Evolutionary conservation across 1,140 invertebrate species (phyloP).

Genomic region (Steinernema feltiae): DNA sequence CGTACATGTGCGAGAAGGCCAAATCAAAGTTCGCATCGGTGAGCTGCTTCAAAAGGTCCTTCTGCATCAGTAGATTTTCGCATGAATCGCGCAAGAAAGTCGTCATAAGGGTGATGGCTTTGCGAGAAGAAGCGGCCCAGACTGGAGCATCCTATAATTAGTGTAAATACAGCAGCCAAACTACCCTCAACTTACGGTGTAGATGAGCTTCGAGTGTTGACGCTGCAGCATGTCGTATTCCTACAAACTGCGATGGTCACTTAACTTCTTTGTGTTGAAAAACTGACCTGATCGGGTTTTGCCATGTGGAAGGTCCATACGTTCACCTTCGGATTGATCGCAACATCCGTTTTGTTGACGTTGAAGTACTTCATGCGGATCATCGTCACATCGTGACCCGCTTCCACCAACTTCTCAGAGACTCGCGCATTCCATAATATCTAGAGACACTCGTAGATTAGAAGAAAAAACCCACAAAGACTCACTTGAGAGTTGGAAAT

Average conservation of each 20-base stretch:
- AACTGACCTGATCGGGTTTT: too few relatives aligned
- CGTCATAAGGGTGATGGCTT: background rate
- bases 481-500: slow-evolving; percentile 17
- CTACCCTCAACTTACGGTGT: too few relatives aligned
- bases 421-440: slow-evolving; percentile 20
- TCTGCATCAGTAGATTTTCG: slow-evolving; percentile 10
- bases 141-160: background rate
- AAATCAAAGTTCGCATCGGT: slow-evolving; percentile 27
- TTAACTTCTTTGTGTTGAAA: too few relatives aligned
- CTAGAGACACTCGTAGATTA: background rate
- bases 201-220: too few relatives aligned
- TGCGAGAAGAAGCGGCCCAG: too few relatives aligned
- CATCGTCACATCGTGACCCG: slow-evolving; percentile 27
- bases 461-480: background rate
- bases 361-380: background rate
- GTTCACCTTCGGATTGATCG: too few relatives aligned
- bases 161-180: too few relatives aligned
- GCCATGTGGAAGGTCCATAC: too few relatives aligned
- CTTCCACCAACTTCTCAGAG: slow-evolving; percentile 14
- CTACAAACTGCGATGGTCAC: too few relatives aligned
- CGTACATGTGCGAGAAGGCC: slow-evolving; percentile 28
- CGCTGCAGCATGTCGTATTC: too few relatives aligned
- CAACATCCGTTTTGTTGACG: background rate
- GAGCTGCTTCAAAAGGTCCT: slow-evolving; percentile 8
- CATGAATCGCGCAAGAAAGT: background rate